phyloP scores from a whole-genome alignment of 2,113 vertebrate genomes.

The Thryonomys swinderianus region DNA sequence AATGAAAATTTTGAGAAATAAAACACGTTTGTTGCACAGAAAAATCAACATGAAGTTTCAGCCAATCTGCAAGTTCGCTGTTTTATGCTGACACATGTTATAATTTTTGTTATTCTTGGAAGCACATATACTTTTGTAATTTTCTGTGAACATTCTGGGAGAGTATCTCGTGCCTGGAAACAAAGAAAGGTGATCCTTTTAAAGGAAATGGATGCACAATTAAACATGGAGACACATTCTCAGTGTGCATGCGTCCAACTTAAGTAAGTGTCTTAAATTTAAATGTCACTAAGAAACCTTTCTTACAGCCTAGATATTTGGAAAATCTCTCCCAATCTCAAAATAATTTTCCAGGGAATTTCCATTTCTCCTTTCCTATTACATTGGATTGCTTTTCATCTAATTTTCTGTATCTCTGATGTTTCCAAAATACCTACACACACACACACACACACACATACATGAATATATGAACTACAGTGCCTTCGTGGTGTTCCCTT shows the following conservation, averaged over 20 bases:
- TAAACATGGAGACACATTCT: neutral
- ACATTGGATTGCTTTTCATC: conserved; percentile 22
- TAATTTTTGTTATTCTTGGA: conserved; percentile 41
- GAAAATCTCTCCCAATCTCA: conserved; percentile 43
- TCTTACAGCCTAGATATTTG: neutral
- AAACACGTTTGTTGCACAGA: neutral
- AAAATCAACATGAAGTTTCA: neutral
- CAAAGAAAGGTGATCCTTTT: neutral
- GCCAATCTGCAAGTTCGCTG: neutral
- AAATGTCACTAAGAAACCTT: neutral
- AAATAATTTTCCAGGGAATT: conserved; percentile 56
- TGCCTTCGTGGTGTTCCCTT: neutral
- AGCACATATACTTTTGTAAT: neutral
- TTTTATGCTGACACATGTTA: neutral
- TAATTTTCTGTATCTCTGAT: neutral
- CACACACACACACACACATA: neutral
- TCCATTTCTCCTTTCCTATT: conserved; percentile 13
- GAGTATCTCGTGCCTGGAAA: neutral
- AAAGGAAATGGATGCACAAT: neutral
- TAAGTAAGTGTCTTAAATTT: neutral
- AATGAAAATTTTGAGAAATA: conserved; percentile 33
- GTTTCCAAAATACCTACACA: neutral
- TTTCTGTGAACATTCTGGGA: neutral
- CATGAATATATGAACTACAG: neutral
- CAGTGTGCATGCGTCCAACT: neutral